phyloP scores from a whole-genome alignment of 2,113 vertebrate species.

The human (Homo sapiens) region GRCh38 chr5:100734001-100734500 shows the following conservation, averaged over 20 bases:
- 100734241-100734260: neutral
- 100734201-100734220: neutral
- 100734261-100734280: neutral
- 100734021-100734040: too few species aligned
- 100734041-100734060: neutral
- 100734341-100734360: neutral
- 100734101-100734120: neutral
- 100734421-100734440: neutral
- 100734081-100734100: neutral
- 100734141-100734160: neutral
- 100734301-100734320: neutral
- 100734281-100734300: neutral
- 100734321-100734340: neutral
- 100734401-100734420: neutral
- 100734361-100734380: neutral
- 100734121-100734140: neutral
- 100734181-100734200: neutral
- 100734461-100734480: neutral
- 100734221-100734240: neutral
- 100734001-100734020: neutral
- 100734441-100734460: neutral
- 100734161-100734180: neutral
- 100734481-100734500: neutral
- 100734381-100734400: neutral
- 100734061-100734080: neutral